Evolutionary conservation across 2,888 invertebrate genomes (phyloP), one percentile per base, ranked within the genome.

Genomic region (Hipparchia sbordonii): DNA sequence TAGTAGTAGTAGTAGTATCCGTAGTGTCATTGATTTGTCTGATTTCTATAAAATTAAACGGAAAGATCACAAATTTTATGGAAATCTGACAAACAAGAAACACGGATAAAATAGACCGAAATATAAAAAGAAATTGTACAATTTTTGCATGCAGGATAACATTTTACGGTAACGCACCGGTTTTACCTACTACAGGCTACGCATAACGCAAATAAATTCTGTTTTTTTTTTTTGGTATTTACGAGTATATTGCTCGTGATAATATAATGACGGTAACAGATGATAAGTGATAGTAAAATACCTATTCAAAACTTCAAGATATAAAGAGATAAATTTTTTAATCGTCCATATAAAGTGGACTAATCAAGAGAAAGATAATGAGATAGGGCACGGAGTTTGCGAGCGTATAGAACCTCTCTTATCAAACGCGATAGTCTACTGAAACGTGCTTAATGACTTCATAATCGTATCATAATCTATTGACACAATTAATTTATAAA

Each of bases 391-490:
- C 75, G 74, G 39, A 33, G n/a, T 23, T 6, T 54, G 39, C 13
- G 33, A 51, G 52, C 52, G 74, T 45, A 63, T 69, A 67, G 68
- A 70, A 68, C 66, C 68, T 46, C n/a, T 48, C 13, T 33, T 75
- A 75, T 73, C 68, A 39, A 66, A 62, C 46, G 46, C 6, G 70
- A 76, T 71, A 57, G 74, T 76, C 67, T 74, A 73, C 74, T 52
- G 65, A 68, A 74, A 75, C 76, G 74, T 73, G 74, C 68, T 67
- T 74, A 74, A 74, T 48, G 70, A 73, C 60, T 33, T 70, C 52
- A 57, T 48, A 60, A 67, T 61, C 12, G 1, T 23, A 23, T 67
- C 7, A 0, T 63, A 23, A 23, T n/a, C 48, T 51, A 57, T 39
- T 52, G 66, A 54, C n/a, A 66, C 54, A 39, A 61, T 66, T 23